A percentile compares a stretch with the other conserved stretches of the same genome.
Evolutionary conservation across 1,140 invertebrate genomes (phyloP).

Genomic region (Diachasma alloeum): DNA sequence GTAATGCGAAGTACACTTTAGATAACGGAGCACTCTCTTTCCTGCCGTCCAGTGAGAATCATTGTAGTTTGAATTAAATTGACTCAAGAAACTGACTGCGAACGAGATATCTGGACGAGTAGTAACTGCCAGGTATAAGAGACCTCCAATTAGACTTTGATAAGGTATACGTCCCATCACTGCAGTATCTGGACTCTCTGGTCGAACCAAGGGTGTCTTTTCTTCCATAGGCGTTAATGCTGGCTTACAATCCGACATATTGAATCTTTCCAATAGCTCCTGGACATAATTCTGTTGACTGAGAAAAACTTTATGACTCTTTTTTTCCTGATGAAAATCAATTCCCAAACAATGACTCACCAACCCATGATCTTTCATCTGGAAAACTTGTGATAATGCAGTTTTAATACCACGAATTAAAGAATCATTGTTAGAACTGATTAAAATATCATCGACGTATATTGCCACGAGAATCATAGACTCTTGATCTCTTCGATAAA

Average conservation of each 20-base stretch:
- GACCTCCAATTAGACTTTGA: neutral
- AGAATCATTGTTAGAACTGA: neutral
- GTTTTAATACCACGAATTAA: neutral
- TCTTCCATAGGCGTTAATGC: neutral
- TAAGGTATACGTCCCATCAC: neutral
- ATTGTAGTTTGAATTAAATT: slow-evolving; percentile 27
- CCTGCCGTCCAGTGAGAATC: slow-evolving; percentile 24
- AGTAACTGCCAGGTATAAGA: slow-evolving; percentile 45
- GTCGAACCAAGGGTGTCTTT: neutral
- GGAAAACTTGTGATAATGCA: neutral
- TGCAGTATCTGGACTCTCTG: neutral
- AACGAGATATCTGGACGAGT: slow-evolving; percentile 53
- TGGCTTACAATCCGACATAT: neutral
- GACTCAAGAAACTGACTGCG: slow-evolving; percentile 33
- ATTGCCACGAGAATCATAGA: slow-evolving; percentile 40
- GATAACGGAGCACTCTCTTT: slow-evolving; percentile 36
- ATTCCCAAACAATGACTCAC: neutral
- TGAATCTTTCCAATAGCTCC: neutral
- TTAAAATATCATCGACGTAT: slow-evolving; percentile 39
- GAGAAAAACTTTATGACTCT: neutral
- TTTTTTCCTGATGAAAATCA: neutral
- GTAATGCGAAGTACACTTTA: slow-evolving; percentile 26
- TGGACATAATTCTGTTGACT: neutral
- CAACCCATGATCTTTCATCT: neutral
- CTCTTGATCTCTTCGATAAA: slow-evolving; percentile 33